These are phyloP conservation scores for Hippopotamyrus pictus DNA, from an alignment of 2,797 vertebrate species.

Conservation along the genomic window DNA sequence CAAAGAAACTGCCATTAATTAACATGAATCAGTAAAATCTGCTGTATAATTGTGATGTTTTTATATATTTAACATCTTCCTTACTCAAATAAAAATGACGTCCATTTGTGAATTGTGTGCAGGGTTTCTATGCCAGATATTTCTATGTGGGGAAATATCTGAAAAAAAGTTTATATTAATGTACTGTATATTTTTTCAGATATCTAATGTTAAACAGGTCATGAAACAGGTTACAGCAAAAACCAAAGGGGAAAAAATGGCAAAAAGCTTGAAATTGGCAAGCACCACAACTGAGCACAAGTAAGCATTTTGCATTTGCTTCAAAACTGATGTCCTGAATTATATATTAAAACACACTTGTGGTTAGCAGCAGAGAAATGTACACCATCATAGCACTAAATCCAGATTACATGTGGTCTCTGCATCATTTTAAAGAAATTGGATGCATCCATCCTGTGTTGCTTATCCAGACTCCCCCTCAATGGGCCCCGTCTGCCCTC, in stretches of 20 bases:
- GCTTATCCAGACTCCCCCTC: constrained; percentile 47
- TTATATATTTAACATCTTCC: not conserved
- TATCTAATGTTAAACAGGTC: not conserved
- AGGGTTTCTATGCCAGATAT: not conserved
- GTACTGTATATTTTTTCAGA: not conserved
- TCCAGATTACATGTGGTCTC: constrained; percentile 16
- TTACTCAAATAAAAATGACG: not conserved
- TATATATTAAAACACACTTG: not conserved
- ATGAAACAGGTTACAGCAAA: not conserved
- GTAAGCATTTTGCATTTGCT: not conserved
- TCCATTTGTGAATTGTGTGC: not conserved
- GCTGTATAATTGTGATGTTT: not conserved
- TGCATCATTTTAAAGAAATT: not conserved
- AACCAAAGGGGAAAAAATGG: not conserved
- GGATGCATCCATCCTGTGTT: constrained; percentile 21
- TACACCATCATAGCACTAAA: not conserved
- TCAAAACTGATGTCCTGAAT: not conserved
- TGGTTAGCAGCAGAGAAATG: not conserved
- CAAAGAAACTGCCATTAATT: not conserved
- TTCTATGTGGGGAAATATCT: not conserved
- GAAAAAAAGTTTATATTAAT: not conserved
- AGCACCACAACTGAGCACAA: not conserved
- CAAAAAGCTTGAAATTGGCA: not conserved
- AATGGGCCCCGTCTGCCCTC: constrained; percentile 40
- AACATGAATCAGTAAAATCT: not conserved